These are phyloP conservation scores for Barnardius zonarius DNA, from an alignment of 2,113 vertebrate species.

Conservation along the genomic window DNA sequence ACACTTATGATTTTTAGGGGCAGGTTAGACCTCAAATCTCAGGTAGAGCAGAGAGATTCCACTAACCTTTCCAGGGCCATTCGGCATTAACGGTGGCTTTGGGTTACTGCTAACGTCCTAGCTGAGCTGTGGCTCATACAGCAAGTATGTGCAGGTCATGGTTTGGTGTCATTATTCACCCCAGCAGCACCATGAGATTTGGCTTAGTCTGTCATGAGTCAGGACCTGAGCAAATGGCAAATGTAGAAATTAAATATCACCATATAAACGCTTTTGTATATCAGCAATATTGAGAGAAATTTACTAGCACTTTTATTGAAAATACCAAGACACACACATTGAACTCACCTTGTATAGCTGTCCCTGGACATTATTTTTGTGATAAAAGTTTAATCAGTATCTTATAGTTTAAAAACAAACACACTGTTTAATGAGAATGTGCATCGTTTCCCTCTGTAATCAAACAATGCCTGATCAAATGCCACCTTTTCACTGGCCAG, in stretches of 20 bases:
- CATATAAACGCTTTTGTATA: not conserved
- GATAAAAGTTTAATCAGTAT: not conserved
- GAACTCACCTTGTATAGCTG: not conserved
- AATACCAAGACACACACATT: not conserved
- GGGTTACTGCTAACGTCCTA: not conserved
- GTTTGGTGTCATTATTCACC: not conserved
- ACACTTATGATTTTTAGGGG: not conserved
- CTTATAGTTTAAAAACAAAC: not conserved
- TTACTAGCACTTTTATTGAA: not conserved
- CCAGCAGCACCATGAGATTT: not conserved
- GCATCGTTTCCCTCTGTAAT: not conserved
- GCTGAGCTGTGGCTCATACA: not conserved
- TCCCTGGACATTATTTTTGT: not conserved
- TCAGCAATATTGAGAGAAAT: not conserved
- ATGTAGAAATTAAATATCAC: not conserved
- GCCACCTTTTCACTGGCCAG: not conserved
- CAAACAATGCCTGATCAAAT: not conserved
- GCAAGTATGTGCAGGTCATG: not conserved
- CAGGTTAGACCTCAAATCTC: not conserved
- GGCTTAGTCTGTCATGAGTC: not conserved
- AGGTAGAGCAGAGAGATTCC: not conserved
- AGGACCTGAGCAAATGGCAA: not conserved
- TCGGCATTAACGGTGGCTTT: not conserved
- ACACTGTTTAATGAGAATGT: not conserved
- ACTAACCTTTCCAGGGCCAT: not conserved